Base-by-base conservation (phyloP, 2,797 vertebrate species). In the Myotis pilosus region DNA sequence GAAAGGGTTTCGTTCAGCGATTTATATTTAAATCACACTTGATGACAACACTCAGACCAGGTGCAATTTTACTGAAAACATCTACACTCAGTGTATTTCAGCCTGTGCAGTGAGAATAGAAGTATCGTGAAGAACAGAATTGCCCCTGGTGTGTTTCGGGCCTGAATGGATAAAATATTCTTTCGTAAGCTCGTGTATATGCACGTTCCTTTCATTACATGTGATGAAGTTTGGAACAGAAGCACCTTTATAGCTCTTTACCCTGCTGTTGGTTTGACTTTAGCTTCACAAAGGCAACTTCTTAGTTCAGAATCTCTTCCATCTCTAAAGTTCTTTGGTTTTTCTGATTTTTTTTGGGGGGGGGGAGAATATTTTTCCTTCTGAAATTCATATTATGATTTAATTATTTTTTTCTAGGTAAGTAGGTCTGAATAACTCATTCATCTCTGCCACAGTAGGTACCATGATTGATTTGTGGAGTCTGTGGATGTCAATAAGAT, bases 371-470 rank as follows among this genome's bases (percentile, higher is more conserved):
- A 96, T 97, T 97, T 94, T 97, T 23, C 10, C 66, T 23, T 36
- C 80, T 97, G 78, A 92, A 2, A 92, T 96, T 96, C 86, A 91
- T 87, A 62, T 97, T 91, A 91, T 94, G 96, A 84, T 97, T 87
- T 2, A 96, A 88, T 96, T 98, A 89, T 72, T 96, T 96, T 97
- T 96, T 90, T 97, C 49, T 95, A 92, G 72, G 36, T 94, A 97
- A n/a, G 89, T 89, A 79, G 90, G 60, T 94, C 86, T 66, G 75
- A 92, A 82, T 68, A 91, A 95, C 82, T 57, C 94, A 90, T 97
- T 97, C 90, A 81, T 89, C 96, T 97, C 92, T 96, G 87, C 86
- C 6, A 0, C 84, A 84, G 33, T 89, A 20, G 55, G 82, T 88
- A 90, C 57, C 83, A n/a, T 92, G 92, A 90, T 81, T 75, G 81